Base-by-base conservation (phyloP, 2,888 invertebrate genomes). In the Adineta ricciae region DNA sequence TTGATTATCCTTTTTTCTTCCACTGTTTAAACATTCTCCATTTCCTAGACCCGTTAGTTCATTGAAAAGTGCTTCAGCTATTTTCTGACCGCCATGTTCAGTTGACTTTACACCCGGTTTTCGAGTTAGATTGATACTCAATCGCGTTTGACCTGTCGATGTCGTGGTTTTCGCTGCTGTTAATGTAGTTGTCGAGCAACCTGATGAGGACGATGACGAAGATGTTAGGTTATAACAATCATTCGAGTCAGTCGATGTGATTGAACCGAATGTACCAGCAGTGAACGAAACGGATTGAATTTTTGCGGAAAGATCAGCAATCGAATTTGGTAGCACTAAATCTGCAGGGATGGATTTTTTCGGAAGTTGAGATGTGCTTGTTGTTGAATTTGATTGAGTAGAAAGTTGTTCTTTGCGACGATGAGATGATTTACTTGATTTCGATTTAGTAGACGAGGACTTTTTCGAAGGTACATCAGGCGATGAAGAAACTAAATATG, bases 251-350 rank as follows among this genome's bases (percentile, higher is more conserved):
- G 32, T 16, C 19, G 64, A 64, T 64, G 78, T 78, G 38, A 78
- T 78, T n/a, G 78, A 78, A 78, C 78, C 78, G n/a, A 78, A 78
- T n/a, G 78, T 78, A 2, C 78, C 78, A 78, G 78, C 78, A 8
- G 78, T 78, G n/a, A 78, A 78, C 41, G 78, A 78, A 41, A 78
- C 78, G 1, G 78, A 78, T 78, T 78, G 78, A 38, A 78, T 41
- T 78, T 78, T 38, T 19, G 78, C 78, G 14, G 78, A 41, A 24
- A 78, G 41, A 78, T 78, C 78, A 41, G 78, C 78, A 36, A 78
- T 41, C 4, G 78, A 41, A 78, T 21, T 24, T 41, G 78, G 78
- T 5, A 64, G 64, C 16, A 64, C 19, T 64, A 64, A 64, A 64
- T 64, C 64, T 19, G 64, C 64, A 32, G 64, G 32, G 19, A 64